Evolutionary conservation across 2,797 vertebrate species (phyloP).

Genomic region (Cossypha dichroa): DNA sequence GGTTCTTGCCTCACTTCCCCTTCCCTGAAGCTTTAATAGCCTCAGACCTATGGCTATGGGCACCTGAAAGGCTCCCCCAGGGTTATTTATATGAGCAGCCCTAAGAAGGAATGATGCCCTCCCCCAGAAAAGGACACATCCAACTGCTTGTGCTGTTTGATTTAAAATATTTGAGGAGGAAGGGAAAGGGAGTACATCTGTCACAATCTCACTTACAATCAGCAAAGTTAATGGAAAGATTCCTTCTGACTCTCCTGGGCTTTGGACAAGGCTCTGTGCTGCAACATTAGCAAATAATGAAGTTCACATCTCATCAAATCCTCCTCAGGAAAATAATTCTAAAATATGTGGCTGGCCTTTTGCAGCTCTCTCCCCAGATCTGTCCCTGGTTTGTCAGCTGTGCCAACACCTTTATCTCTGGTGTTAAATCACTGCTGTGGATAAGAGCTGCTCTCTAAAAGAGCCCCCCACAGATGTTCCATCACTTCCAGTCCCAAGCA

Average conservation of each 20-base stretch:
- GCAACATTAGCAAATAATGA: slow-evolving; percentile 17
- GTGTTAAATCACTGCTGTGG: not conserved
- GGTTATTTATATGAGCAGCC: not conserved
- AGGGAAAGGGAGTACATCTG: slow-evolving; percentile 16
- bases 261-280: slow-evolving; percentile 3
- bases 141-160: not conserved
- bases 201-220: slow-evolving; percentile 24
- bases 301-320: slow-evolving; percentile 15
- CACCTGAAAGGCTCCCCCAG: not conserved
- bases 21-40: not conserved
- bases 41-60: not conserved
- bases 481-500: not conserved
- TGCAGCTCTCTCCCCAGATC: not conserved
- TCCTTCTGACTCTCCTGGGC: slow-evolving; percentile 21
- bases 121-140: not conserved
- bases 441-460: not conserved
- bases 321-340: slow-evolving; percentile 11
- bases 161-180: slow-evolving; percentile 15
- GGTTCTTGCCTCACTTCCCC: not conserved
- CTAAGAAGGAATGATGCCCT: not conserved
- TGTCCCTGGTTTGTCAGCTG: not conserved
- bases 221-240: slow-evolving; percentile 49
- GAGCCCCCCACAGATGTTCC: not conserved
- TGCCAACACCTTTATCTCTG: not conserved
- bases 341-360: not conserved